Conservation (phyloP, 2,888 invertebrate genomes). For the Byasa hedistus region DNA sequence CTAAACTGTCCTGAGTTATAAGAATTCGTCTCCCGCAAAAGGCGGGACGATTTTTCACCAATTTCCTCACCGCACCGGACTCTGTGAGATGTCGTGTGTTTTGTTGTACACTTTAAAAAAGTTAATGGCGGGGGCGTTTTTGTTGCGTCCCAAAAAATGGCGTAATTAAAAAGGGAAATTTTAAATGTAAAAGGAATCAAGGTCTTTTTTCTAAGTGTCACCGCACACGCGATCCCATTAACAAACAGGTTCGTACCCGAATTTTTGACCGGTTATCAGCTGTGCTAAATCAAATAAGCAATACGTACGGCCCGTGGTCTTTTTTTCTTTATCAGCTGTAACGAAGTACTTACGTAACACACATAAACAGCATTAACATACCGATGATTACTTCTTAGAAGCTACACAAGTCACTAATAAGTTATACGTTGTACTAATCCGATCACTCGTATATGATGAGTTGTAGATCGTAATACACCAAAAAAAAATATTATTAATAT, state of each 20-base stretch:
- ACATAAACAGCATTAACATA: neutral
- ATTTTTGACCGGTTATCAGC: constrained; percentile 21
- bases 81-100: neutral
- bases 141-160: constrained; percentile 11
- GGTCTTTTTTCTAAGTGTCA: constrained; percentile 24
- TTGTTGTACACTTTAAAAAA: neutral
- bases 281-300: constrained; percentile 20
- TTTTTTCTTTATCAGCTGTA: neutral
- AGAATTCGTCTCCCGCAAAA: too few relatives aligned
- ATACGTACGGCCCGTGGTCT: neutral
- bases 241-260: constrained; percentile 22
- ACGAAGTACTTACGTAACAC: neutral
- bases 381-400: too few relatives aligned
- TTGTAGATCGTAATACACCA: too few relatives aligned
- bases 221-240: constrained; percentile 30
- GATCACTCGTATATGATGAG: too few relatives aligned
- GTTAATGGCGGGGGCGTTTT: neutral
- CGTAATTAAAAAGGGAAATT: constrained; percentile 29
- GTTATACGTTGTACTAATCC: too few relatives aligned
- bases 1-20: too few relatives aligned
- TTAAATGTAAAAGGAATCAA: constrained; percentile 14
- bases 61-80: constrained; percentile 4
- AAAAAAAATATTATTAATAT: too few relatives aligned
- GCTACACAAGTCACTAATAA: too few relatives aligned
- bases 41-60: constrained; percentile 14